Evolutionary conservation across 2,797 vertebrate species (phyloP), one percentile per base, ranked within the genome.

Genomic region (Sphaeramia orbicularis): DNA sequence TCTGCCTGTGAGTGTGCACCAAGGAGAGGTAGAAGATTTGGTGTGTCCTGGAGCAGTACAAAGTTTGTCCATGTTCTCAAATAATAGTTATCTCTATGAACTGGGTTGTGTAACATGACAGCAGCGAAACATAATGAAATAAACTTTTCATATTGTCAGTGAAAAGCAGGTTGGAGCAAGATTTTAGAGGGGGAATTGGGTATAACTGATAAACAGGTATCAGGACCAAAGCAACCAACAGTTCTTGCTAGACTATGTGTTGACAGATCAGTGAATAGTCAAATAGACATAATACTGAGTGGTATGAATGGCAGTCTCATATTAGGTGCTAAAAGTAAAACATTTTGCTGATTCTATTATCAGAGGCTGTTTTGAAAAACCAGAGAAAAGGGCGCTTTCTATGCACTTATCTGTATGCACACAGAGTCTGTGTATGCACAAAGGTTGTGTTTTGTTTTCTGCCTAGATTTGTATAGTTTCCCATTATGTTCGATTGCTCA

Each of bases 1-100:
- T 1, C 67, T 95, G 50, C 95, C 96, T 0, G 98, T 99, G 91
- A 96, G 96, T 89, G 76, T 47, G 12, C 78, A 56, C 18, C 47
- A 40, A 58, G 40, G 16, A 48, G 4, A 66, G 13, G 2, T 9
- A 18, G 1, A 49, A 37, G 24, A 10, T 18, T 45, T 42, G 37
- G 36, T 18, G 2, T 19, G 18, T 7, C 21, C 30, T 15, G 14
- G 4, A 52, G 40, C 10, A 21, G 27, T 1, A 4, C 11, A 10
- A 38, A 0, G 4, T 51, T 49, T 50, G 2, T 52, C 6, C 38
- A 1, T 45, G 14, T 1, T 4, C 48, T 44, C 5, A 24, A 40
- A 51, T 45, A n/a, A 38, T 19, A 43, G 38, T 12, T 21, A 38
- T 16, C 35, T 57, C 11, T 13, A 18, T 14, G 16, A 16, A 12